Conservation (phyloP, 2,888 invertebrate genomes). For the Protodeltote pygarga region DNA sequence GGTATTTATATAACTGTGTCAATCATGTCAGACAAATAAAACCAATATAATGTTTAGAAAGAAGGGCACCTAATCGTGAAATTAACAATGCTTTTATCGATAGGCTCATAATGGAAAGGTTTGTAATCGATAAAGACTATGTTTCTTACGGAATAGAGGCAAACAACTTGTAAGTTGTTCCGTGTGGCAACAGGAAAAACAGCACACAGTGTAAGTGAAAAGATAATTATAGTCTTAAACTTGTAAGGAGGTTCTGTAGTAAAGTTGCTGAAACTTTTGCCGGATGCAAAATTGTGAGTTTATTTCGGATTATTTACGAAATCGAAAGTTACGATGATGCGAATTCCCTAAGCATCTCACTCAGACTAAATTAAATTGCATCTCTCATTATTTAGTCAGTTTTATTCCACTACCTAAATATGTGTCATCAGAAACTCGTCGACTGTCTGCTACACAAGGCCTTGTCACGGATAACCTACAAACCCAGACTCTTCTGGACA, state of each 20-base stretch:
- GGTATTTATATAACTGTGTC: constrained; percentile 41
- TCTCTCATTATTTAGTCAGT: not conserved
- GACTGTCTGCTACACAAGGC: constrained; percentile 44
- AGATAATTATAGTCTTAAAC: no score
- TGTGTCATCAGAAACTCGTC: constrained; percentile 18
- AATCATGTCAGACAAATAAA: constrained; percentile 44
- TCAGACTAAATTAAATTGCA: no score
- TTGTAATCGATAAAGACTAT: constrained; percentile 23
- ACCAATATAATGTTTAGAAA: constrained; percentile 18
- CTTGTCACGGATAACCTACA: constrained; percentile 61
- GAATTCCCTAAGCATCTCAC: no score
- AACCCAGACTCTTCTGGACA: constrained; percentile 45
- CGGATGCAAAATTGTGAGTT: no score
- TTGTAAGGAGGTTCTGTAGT: no score
- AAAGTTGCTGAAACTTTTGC: no score
- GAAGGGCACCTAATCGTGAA: constrained; percentile 33
- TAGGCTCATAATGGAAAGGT: constrained; percentile 21
- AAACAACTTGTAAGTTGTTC: constrained; percentile 26
- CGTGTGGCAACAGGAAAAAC: constrained; percentile 27
- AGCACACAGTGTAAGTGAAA: constrained; percentile 8
- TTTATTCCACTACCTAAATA: constrained; percentile 17
- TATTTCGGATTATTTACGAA: not conserved
- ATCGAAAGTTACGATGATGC: not conserved
- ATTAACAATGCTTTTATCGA: constrained; percentile 26
- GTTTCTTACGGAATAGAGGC: constrained; percentile 15